phyloP scores from a whole-genome alignment of 2,797 vertebrate genomes.

The Xenentodon cancila region DNA sequence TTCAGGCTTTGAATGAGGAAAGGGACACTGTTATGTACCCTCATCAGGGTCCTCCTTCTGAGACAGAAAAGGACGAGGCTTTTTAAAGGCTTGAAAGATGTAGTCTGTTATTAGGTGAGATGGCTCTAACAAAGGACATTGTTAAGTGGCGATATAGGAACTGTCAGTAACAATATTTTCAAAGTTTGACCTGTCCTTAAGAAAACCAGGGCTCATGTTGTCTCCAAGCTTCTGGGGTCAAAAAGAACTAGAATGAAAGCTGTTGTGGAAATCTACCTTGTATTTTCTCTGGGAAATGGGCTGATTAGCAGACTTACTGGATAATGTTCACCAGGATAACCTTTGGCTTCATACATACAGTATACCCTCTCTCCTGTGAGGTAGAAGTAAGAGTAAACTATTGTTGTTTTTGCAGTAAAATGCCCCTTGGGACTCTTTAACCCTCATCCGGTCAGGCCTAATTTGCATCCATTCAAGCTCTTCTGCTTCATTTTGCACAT shows the following conservation, averaged over 20 bases:
- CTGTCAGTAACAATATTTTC: conserved; percentile 8
- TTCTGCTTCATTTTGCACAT: conserved; percentile 27
- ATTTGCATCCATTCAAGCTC: conserved; percentile 14
- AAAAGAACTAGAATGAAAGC: too few species aligned
- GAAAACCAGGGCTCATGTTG: not conserved
- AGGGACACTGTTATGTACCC: too few species aligned
- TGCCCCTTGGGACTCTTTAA: conserved; percentile 9
- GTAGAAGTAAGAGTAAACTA: conserved; percentile 29
- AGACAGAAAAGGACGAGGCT: not conserved
- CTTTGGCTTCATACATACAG: not conserved
- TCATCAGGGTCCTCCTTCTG: too few species aligned
- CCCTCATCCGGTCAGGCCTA: conserved; percentile 2
- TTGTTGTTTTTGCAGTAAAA: conserved; percentile 17
- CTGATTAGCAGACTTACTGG: not conserved
- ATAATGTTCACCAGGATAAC: conserved; percentile 7
- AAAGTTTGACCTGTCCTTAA: conserved; percentile 3
- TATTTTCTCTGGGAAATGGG: too few species aligned
- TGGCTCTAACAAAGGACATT: conserved; percentile 4
- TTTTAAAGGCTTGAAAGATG: conserved; percentile 7
- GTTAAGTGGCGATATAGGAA: not conserved
- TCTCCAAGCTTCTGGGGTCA: too few species aligned
- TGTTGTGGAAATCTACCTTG: too few species aligned
- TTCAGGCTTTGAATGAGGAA: not conserved
- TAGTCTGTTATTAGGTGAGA: not conserved
- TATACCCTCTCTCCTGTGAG: conserved; percentile 10